phyloP scores from a whole-genome alignment of 2,113 vertebrate genomes.

The Myxocyprinus asiaticus region DNA sequence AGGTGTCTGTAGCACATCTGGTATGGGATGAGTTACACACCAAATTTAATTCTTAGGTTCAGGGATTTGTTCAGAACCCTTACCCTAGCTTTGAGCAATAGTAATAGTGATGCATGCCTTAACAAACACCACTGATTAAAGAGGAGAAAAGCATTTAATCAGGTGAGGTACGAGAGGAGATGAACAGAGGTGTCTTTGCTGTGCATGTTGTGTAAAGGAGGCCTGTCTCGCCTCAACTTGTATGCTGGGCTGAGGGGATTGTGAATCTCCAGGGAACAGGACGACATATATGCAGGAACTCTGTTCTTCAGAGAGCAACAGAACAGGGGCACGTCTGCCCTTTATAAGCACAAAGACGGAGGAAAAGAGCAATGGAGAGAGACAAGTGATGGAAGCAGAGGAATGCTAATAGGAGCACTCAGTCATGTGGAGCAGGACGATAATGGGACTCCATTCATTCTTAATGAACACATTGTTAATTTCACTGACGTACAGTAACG shows the following conservation, averaged over 20 bases:
- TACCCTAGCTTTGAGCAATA: too few relatives aligned
- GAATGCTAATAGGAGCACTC: conserved; percentile 54
- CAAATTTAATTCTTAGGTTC: too few relatives aligned
- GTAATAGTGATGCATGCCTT: too few relatives aligned
- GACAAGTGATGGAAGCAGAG: conserved; percentile 25
- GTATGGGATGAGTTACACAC: too few relatives aligned
- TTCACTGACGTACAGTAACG: conserved; percentile 41
- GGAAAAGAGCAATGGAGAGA: conserved; percentile 8
- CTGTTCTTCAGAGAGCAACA: neutral
- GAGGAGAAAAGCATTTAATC: too few relatives aligned
- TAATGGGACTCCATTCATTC: conserved; percentile 52
- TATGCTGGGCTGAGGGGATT: neutral
- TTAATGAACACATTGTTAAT: conserved; percentile 59
- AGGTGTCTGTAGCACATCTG: too few relatives aligned
- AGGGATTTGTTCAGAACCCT: too few relatives aligned
- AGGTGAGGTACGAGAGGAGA: too few relatives aligned
- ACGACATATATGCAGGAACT: conserved; percentile 7
- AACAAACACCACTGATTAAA: too few relatives aligned
- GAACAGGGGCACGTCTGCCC: conserved; percentile 19
- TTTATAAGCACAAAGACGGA: conserved; percentile 1
- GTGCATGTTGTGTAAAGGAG: too few relatives aligned
- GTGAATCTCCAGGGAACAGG: conserved; percentile 19
- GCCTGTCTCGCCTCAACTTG: conserved; percentile 30
- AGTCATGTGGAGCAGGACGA: conserved; percentile 46
- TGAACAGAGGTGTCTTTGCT: too few relatives aligned